Conservation (phyloP, 2,113 vertebrate species). For the Gavialis gangeticus region DNA sequence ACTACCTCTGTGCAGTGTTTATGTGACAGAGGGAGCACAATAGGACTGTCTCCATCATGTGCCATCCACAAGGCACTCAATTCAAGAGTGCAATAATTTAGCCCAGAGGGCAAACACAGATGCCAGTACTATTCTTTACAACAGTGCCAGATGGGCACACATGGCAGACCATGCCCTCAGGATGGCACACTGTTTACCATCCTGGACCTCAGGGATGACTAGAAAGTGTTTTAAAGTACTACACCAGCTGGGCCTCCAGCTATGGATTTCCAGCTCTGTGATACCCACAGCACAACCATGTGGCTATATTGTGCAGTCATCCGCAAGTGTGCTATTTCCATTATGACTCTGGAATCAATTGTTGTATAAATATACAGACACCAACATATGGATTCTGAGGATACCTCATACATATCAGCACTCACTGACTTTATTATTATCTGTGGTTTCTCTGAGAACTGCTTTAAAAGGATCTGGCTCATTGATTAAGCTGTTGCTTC, state of each 20-base stretch:
- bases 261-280: not conserved
- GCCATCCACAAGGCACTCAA: not conserved
- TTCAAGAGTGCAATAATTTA: not conserved
- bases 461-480: not conserved
- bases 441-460: not conserved
- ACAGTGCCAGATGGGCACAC: not conserved
- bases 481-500: not conserved
- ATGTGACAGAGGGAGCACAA: not conserved
- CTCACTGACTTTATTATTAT: fast-evolving
- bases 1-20: not conserved
- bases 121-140: not conserved
- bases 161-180: not conserved
- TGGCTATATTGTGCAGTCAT: fast-evolving
- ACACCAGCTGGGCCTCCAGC: fast-evolving
- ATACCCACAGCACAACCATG: not conserved
- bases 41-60: not conserved
- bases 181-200: not conserved
- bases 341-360: too few species aligned
- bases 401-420: not conserved
- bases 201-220: not conserved
- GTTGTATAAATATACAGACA: too few species aligned
- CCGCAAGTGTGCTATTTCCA: not conserved
- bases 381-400: not conserved
- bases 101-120: not conserved
- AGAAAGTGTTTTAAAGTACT: not conserved